Evolutionary conservation across 2,888 invertebrate genomes (phyloP).

Genomic region (Adelphocoris suturalis): DNA sequence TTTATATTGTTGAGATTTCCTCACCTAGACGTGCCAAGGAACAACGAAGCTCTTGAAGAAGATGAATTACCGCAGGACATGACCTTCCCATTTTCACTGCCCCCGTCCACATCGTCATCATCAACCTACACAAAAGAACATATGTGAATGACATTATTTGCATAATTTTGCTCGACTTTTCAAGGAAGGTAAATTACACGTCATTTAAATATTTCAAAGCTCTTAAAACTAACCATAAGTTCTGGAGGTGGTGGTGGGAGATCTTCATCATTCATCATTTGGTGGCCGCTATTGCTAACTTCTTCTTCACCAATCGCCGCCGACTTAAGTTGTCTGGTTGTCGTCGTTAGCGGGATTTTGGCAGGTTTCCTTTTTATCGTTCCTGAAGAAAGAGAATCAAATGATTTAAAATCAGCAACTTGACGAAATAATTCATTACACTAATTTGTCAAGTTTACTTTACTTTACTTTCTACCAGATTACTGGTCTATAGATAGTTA

Average conservation of each 20-base stretch:
- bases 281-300: slow-evolving; percentile 60
- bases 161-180: too few species aligned
- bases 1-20: too few species aligned
- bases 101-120: slow-evolving; percentile 77
- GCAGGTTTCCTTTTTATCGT: slow-evolving; percentile 96
- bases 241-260: slow-evolving; percentile 83
- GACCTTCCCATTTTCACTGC: slow-evolving; percentile 25
- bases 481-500: too few species aligned
- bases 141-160: too few species aligned
- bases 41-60: slow-evolving; percentile 83
- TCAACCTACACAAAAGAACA: slow-evolving; percentile 78
- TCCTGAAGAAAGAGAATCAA: slow-evolving; percentile 78
- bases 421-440: not conserved
- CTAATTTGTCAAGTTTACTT: not conserved
- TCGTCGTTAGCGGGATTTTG: slow-evolving; percentile 92
- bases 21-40: slow-evolving; percentile 83
- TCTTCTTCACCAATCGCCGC: slow-evolving; percentile 75
- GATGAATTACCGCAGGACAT: slow-evolving; percentile 54
- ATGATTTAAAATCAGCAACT: not conserved
- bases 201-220: too few species aligned
- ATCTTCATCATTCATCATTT: slow-evolving; percentile 75
- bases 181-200: too few species aligned
- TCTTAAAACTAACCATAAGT: slow-evolving; percentile 81
- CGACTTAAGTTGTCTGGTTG: slow-evolving; percentile 93
- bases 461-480: too few species aligned